Conservation (phyloP, 2,797 vertebrate species). For the Alauda arvensis region DNA sequence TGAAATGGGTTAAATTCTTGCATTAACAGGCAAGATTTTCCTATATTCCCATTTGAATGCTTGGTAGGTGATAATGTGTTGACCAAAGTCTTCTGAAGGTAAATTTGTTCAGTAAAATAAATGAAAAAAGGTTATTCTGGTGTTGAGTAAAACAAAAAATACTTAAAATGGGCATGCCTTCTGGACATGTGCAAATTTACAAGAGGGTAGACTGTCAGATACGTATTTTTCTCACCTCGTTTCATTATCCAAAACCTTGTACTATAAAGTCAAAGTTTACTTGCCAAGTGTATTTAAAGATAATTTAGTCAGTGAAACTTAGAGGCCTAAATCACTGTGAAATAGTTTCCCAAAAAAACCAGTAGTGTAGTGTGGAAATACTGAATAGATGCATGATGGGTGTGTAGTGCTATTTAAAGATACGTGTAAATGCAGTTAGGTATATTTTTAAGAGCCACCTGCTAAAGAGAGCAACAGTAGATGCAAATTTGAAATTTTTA, state of each 20-base stretch:
- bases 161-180: neutral
- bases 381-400: neutral
- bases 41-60: neutral
- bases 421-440: neutral
- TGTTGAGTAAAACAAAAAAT: neutral
- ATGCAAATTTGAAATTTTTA: neutral
- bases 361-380: neutral
- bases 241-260: neutral
- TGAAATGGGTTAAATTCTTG: neutral
- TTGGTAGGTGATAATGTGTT: neutral
- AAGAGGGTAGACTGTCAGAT: neutral
- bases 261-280: neutral
- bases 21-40: neutral
- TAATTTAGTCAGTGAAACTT: neutral
- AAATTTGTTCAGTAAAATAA: neutral
- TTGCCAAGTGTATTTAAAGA: neutral
- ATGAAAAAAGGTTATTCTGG: neutral
- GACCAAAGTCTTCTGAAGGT: neutral
- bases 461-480: neutral
- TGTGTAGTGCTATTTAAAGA: neutral
- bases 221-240: neutral
- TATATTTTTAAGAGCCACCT: neutral
- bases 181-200: neutral
- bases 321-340: neutral
- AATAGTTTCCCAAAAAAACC: neutral